Evolutionary conservation across 2,113 vertebrate genomes (phyloP).

Genomic region (Lontra canadensis): DNA sequence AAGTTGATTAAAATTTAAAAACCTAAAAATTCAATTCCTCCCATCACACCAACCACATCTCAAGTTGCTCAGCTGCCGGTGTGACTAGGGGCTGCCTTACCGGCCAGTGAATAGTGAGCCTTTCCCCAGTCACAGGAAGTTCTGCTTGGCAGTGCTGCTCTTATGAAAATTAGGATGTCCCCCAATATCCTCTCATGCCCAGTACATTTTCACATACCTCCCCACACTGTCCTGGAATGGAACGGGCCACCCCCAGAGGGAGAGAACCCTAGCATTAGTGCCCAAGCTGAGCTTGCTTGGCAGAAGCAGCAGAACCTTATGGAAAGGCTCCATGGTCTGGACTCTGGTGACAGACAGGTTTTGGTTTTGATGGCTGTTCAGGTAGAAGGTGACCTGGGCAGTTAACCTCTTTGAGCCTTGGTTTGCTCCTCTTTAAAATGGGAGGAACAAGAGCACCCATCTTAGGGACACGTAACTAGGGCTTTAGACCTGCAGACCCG

Average conservation of each 20-base stretch:
- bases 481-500: not conserved
- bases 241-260: fast-evolving
- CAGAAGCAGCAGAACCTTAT: not conserved
- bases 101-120: fast-evolving
- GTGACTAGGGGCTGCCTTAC: not conserved
- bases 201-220: not conserved
- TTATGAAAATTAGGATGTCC: not conserved
- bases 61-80: not conserved
- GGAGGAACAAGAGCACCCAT: not conserved
- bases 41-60: not conserved
- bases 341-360: not conserved
- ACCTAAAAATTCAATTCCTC: not conserved
- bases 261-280: not conserved
- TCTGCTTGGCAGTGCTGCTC: not conserved
- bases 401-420: not conserved
- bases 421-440: not conserved
- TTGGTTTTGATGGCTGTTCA: not conserved
- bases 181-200: not conserved
- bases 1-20: not conserved
- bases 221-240: not conserved
- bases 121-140: not conserved
- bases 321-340: not conserved
- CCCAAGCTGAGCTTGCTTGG: not conserved
- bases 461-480: not conserved
- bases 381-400: not conserved